Evolutionary conservation across 1,140 invertebrate genomes (phyloP), one percentile per base, ranked within the genome.

Genomic region (Spodoptera frugiperda): DNA sequence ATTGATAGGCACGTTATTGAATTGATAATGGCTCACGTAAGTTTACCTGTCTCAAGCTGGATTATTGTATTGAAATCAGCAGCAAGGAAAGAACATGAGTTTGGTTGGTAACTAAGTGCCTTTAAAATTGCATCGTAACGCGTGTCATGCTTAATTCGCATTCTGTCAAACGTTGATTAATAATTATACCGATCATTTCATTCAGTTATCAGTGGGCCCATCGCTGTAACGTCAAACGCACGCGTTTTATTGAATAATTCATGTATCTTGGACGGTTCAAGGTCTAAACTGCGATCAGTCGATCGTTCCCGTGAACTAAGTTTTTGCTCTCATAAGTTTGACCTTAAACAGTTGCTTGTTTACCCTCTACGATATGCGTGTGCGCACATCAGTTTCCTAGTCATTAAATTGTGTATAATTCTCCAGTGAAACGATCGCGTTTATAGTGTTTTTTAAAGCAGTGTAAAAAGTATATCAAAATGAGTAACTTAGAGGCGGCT

Each of bases 401-500:
- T n/a, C 54, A 11, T 30, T 53, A 19, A 19, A 46, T 39, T 48
- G 14, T 15, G n/a, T 44, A 57, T 17, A 12, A 17, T 39, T 25
- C 2, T 25, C 44, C 10, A 12, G 6, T 19, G 10, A 74, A 61
- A 33, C 25, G n/a, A 21, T 21, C 14, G 15, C 39, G 25, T n/a
- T 46, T n/a, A 68, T 25, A 44, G 53, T 15, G 17, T 49, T 75
- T 61, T 61, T 21, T 72, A 12, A 54, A 17, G 25, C 19, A 49
- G n/a, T 14, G 12, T 19, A 15, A 54, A 19, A 12, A 67, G 12
- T n/a, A 19, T 53, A 17, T 30, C 33, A 87, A 19, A 55, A 90
- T 90, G 88, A 83, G 80, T 79, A 84, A 87, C 65, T 84, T 88
- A 80, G 61, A 88, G 84, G 83, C 82, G 51, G 88, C 84, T 59